Conservation (phyloP, 2,888 invertebrate genomes). For the Hecatera dysodea region DNA sequence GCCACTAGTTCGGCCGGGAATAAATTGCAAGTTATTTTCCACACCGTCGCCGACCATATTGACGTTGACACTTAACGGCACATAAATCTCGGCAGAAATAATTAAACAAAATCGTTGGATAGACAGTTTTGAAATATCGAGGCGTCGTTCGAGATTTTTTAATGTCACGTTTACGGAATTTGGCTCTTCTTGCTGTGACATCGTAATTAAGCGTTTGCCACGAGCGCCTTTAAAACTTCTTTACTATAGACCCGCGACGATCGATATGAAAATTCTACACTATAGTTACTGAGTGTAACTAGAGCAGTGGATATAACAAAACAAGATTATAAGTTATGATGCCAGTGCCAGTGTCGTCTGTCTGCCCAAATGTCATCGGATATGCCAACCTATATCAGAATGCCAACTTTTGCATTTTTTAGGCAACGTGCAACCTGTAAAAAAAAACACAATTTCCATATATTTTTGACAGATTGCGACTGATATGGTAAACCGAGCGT, state of each 20-base stretch:
- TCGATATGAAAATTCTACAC: too few species aligned
- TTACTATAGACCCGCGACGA: neutral
- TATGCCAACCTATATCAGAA: too few species aligned
- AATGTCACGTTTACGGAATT: conserved; percentile 20
- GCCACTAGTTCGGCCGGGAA: conserved; percentile 71
- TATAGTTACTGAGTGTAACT: too few species aligned
- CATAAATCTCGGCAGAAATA: conserved; percentile 84
- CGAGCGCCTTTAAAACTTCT: neutral
- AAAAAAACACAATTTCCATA: too few species aligned
- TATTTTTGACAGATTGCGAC: too few species aligned
- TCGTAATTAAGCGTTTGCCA: neutral
- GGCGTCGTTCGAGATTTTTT: conserved; percentile 22
- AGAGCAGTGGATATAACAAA: too few species aligned
- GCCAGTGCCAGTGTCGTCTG: too few species aligned
- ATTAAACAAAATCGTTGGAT: conserved; percentile 79
- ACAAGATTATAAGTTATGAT: too few species aligned
- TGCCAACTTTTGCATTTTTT: too few species aligned
- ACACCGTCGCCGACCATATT: conserved; percentile 82
- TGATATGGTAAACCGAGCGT: too few species aligned
- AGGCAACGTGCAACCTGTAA: too few species aligned
- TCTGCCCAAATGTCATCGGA: too few species aligned
- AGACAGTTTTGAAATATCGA: conserved; percentile 72
- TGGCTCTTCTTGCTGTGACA: neutral
- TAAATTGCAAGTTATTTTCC: conserved; percentile 88
- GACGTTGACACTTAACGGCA: conserved; percentile 86